These are phyloP conservation scores for Pteria penguin DNA, from an alignment of 2,888 invertebrate species.

Conservation along the genomic window DNA sequence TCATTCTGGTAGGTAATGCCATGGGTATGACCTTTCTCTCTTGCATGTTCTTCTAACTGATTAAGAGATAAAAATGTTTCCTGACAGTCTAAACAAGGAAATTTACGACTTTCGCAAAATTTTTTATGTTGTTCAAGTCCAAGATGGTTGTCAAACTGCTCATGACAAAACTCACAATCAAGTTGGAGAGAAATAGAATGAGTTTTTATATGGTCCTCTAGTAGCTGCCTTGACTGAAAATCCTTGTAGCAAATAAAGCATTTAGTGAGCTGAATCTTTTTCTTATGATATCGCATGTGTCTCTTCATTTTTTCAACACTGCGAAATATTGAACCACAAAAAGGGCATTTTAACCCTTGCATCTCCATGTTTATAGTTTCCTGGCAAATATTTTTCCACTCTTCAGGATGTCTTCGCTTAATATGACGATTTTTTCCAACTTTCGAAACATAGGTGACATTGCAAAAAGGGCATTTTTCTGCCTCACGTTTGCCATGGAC, in stretches of 20 bases:
- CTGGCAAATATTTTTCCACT: slow-evolving; percentile 1
- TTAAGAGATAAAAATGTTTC: background rate
- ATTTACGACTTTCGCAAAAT: background rate
- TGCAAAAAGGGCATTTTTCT: background rate
- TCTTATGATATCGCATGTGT: background rate
- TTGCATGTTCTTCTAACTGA: background rate
- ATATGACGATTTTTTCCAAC: background rate
- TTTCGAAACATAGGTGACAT: background rate
- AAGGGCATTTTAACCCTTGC: background rate
- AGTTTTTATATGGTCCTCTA: background rate
- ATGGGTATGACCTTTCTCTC: background rate
- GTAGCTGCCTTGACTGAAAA: background rate
- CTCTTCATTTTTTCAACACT: background rate
- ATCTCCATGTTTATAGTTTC: background rate
- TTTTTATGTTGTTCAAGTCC: background rate
- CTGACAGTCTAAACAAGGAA: background rate
- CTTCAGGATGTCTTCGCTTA: background rate
- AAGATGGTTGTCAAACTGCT: background rate
- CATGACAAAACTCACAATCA: background rate
- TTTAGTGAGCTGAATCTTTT: background rate
- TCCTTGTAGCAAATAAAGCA: background rate
- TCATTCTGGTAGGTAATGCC: too few species aligned
- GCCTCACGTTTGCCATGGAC: background rate
- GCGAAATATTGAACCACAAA: background rate
- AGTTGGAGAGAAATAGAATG: background rate